Evolutionary conservation across 2,888 invertebrate species (phyloP).

Genomic region (Eupithecia vulgata): DNA sequence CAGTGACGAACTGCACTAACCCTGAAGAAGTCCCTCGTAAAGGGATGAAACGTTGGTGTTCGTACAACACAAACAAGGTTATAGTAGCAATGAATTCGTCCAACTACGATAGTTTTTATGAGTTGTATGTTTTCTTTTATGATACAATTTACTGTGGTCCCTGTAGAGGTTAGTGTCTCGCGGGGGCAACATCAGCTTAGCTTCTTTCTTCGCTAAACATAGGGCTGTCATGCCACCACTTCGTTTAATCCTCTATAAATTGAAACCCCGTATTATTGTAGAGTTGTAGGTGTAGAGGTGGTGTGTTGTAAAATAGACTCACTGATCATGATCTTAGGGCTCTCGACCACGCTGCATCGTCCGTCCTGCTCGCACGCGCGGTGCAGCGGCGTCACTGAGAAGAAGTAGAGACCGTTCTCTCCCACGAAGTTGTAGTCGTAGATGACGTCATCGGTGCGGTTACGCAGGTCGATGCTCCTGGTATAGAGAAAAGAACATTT

Average conservation of each 20-base stretch:
- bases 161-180: not conserved
- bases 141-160: not conserved
- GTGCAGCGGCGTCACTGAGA: slow-evolving; percentile 69
- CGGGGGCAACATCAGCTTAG: not conserved
- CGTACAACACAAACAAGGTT: no score
- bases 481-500: not conserved
- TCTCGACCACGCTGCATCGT: slow-evolving; percentile 64
- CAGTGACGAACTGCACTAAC: no score
- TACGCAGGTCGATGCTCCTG: slow-evolving; percentile 49
- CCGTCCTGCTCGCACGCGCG: slow-evolving; percentile 49
- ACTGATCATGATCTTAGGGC: slow-evolving; percentile 73
- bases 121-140: not conserved
- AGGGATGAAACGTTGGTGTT: no score
- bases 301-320: slow-evolving; percentile 48
- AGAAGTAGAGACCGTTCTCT: slow-evolving; percentile 67
- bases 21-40: no score
- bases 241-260: no score
- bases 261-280: not conserved
- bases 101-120: no score
- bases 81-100: no score
- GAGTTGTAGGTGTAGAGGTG: not conserved
- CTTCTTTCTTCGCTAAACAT: not conserved
- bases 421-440: slow-evolving; percentile 66
- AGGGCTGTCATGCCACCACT: not conserved
- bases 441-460: slow-evolving; percentile 62